Evolutionary conservation across 2,113 vertebrate species (phyloP), one percentile per base, ranked within the genome.

Genomic region (Pelvicachromis taeniatus): DNA sequence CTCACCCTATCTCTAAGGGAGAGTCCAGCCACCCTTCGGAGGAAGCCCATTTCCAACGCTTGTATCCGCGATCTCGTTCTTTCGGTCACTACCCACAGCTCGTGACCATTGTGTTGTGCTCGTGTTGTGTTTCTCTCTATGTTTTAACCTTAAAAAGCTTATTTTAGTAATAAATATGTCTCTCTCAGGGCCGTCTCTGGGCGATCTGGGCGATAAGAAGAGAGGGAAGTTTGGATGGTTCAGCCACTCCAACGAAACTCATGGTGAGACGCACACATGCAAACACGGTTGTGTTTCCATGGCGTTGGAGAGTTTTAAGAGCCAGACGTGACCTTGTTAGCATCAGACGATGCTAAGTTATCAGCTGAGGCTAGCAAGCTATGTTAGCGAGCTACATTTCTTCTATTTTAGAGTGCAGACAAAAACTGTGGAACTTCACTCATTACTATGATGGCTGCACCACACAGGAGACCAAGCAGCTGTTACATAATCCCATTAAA

Each of bases 171-270:
- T 48, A 48, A 50, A 11, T 0, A 2, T 56, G 19, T 42, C 29
- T 84, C 5, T 59, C 40, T 83, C 82, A 96, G 96, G 92, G 70
- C 94, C 88, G 2, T 91, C 87, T 85, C 88, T 95, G 33, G 92
- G 92, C 0, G 93, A 95, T 58, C 80, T 95, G 82, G 93, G 90
- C 0, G 94, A 95, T 42, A 95, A 94, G 84, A 95, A 95, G 88
- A 91, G 84, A 82, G 94, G 93, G 8, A 95, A 94, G 89, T 95
- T 95, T 2, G 94, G 94, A 31, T 95, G 94, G 94, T 95, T 95
- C 88, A 95, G 94, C 85, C 94, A 95, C 85, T 95, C 94, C 75
- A 95, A 77, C 1, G 94, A 95, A 5, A 94, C 94, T 13, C 94
- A 95, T 1, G 93, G 94, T 95, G 78, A 83, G 78, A 86, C 8